phyloP scores from a whole-genome alignment of 2,888 invertebrate species.

The Ennomos erosarius region DNA sequence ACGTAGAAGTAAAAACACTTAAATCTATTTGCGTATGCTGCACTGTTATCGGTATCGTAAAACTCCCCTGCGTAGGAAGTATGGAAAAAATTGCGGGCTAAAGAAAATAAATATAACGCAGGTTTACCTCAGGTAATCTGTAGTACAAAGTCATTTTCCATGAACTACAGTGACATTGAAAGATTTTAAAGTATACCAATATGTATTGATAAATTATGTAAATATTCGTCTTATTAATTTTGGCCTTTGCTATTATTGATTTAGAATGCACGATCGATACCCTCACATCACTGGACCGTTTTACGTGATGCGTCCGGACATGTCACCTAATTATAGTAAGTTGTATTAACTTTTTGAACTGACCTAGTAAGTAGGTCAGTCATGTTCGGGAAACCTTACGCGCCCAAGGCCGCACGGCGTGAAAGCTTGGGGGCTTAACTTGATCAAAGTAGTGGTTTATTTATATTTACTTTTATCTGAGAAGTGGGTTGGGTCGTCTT shows the following conservation, averaged over 20 bases:
- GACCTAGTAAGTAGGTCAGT: conserved; percentile 33
- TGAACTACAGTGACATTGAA: conserved; percentile 59
- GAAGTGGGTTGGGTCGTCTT: too few relatives aligned
- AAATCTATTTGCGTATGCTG: conserved; percentile 10
- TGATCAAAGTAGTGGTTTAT: conserved; percentile 5
- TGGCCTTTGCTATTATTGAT: not conserved
- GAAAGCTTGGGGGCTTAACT: conserved; percentile 15
- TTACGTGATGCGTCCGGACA: conserved; percentile 53
- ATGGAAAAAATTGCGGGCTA: conserved; percentile 46
- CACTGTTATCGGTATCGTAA: conserved; percentile 55
- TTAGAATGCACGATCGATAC: conserved; percentile 50
- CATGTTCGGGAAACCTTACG: conserved; percentile 28
- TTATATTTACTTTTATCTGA: conserved; percentile 6
- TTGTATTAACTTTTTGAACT: conserved; percentile 33
- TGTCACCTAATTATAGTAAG: conserved; percentile 62
- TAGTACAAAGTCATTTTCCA: conserved; percentile 49
- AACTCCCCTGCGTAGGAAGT: conserved; percentile 48
- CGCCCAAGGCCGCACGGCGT: conserved; percentile 15
- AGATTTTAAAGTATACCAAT: conserved; percentile 19
- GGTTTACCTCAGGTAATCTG: conserved; percentile 45
- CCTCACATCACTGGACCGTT: conserved; percentile 56
- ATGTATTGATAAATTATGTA: not conserved
- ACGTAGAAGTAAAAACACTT: conserved; percentile 11
- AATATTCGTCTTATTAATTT: too few relatives aligned
- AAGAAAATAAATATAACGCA: conserved; percentile 61